Evolutionary conservation across 2,888 invertebrate species (phyloP), one percentile per base, ranked within the genome.

Genomic region (Gibbula magus): DNA sequence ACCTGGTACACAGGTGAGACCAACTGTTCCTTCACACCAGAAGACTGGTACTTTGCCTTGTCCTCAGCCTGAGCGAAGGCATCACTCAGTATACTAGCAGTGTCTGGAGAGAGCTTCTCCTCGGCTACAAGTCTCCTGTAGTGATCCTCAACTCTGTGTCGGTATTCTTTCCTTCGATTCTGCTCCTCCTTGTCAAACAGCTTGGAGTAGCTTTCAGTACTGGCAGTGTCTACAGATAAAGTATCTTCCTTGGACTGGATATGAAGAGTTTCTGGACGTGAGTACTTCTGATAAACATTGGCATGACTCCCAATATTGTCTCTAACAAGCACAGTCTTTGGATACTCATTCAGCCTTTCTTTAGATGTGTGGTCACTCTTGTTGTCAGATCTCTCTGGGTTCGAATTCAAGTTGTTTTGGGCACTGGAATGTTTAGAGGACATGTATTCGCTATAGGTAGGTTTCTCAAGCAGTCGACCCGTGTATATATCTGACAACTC

Each of bases 121-220:
- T 87, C 84, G 45, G 82, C 83, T 22, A 86, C 79, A 18, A 88
- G 76, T 10, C 87, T 70, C 67, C 84, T 82, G 76, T 86, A 88
- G 79, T 88, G 88, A 22, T 79, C 83, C 54, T 87, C 86, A 18
- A 88, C 88, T 70, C 86, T 83, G 51, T 82, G 73, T 13, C 86
- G 76, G 45, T 87, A 88, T 39, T 82, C 84, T 74, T 86, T 81
- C 52, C 85, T 83, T 25, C 84, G 61, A 45, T 79, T 82, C 61
- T 84, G 82, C 76, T 88, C 88, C 87, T 92, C 91, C 86, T 89
- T 89, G 56, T 84, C 82, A 81, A 83, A 85, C 61, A 84, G 29
- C 32, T 39, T 13, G 35, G 75, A 79, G 29, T 20, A 53, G 76
- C 53, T 76, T n/a, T 67, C 67, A 22, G 61, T 61, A 25, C 66